Base-by-base conservation (phyloP, 2,797 vertebrate genomes). In the Gambusia yucatana region DNA sequence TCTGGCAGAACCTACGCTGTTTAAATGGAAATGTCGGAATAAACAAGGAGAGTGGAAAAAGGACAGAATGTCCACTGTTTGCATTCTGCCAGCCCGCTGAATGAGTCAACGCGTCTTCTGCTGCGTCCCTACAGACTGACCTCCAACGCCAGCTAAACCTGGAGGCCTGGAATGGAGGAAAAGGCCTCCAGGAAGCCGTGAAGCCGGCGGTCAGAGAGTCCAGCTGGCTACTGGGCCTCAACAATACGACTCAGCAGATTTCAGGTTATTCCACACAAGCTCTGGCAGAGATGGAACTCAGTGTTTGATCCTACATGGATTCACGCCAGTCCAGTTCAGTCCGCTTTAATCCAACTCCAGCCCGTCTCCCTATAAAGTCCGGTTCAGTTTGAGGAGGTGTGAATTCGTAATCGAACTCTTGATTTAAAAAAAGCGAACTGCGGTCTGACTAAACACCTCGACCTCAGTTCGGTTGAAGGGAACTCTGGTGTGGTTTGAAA, bases 51-150 rank as follows among this genome's bases (percentile, higher is more conserved):
- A 77, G 82, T 90, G 86, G 84, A 89, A 5, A 4, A 67, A 44
- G 79, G 83, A 90, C 86, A 91, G 82, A 86, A 88, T 65, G 20
- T 88, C 86, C 41, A 84, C 80, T 85, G 84, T 90, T 89, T 91
- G 84, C 81, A 82, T 86, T 63, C 73, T 84, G 82, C 82, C 79
- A 84, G 73, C 78, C 77, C 0, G 6, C 67, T 79, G 84, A 86
- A 90, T 90, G 85, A 87, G 89, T 91, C 84, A 92, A 91, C 87
- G 91, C 78, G 74, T 81, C 82, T 86, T 61, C 82, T 82, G 78
- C 79, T 13, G 46, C 77, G 86, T 83, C 84, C 79, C 81, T 50
- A 59, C 63, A 75, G 82, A 86, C 86, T 59, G 67, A 87, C 78
- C 79, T 88, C 90, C 89, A 91, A 88, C 65, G 89, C 77, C 79